These are phyloP conservation scores for Coendou prehensilis DNA, from an alignment of 2,797 vertebrate genomes.

Conservation along the genomic window DNA sequence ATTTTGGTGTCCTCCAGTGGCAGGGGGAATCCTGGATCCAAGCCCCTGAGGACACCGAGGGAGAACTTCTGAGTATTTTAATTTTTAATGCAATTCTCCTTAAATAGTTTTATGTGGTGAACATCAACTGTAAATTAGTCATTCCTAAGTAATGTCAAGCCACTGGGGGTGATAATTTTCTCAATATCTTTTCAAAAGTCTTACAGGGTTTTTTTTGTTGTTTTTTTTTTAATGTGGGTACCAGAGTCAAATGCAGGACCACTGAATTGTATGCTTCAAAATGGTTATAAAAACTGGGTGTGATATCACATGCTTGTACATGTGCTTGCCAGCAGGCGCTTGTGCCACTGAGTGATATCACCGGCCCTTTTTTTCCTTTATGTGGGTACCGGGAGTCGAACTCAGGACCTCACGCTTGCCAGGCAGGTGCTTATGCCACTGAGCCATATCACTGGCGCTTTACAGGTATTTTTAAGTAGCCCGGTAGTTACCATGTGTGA, in stretches of 20 bases:
- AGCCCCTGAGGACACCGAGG: neutral
- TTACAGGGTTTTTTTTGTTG: neutral
- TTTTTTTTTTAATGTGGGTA: no score
- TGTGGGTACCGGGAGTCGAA: no score
- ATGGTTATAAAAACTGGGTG: neutral
- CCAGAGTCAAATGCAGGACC: no score
- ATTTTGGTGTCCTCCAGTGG: neutral
- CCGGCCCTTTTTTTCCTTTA: no score
- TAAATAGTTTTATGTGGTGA: slow-evolving; percentile 41
- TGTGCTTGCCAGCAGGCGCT: neutral
- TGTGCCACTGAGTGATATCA: no score
- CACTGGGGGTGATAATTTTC: neutral
- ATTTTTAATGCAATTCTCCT: slow-evolving; percentile 61
- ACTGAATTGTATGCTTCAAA: neutral
- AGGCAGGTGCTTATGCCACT: no score
- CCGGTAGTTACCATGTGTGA: slow-evolving; percentile 14
- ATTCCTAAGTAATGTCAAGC: slow-evolving; percentile 56
- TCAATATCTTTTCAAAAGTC: slow-evolving; percentile 17
- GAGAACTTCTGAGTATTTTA: neutral
- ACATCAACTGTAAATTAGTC: slow-evolving; percentile 36
- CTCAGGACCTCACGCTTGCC: no score
- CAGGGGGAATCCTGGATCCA: neutral
- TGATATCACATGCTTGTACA: neutral
- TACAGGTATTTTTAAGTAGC: slow-evolving; percentile 2
- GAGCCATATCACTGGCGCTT: no score